Evolutionary conservation across 1,140 invertebrate species (phyloP).

Genomic region (Drosophila albomicans): DNA sequence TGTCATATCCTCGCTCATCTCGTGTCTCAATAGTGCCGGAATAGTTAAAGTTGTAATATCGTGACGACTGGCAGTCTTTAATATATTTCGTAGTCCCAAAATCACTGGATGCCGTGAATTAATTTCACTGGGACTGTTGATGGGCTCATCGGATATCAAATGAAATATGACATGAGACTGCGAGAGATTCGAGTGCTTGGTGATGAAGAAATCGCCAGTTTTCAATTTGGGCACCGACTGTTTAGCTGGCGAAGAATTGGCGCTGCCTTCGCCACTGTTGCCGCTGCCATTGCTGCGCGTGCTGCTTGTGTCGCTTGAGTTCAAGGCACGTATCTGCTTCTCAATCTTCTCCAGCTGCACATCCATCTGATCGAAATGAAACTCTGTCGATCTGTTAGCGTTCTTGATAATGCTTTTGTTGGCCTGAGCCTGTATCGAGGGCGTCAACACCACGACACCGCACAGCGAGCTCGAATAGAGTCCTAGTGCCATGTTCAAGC

Average conservation of each 20-base stretch:
- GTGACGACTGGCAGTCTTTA: conserved; percentile 96
- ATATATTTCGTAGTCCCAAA: conserved; percentile 96
- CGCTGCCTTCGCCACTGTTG: conserved; percentile 53
- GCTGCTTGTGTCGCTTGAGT: conserved; percentile 57
- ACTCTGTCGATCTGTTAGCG: conserved; percentile 83
- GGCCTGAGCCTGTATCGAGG: conserved; percentile 86
- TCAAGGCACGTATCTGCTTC: conserved; percentile 85
- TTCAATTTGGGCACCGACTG: conserved; percentile 87
- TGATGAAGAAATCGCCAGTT: conserved; percentile 97
- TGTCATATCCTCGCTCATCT: conserved; percentile 99
- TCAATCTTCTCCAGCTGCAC: conserved; percentile 92
- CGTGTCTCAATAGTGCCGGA: conserved; percentile 95
- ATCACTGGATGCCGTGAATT: conserved; percentile 98
- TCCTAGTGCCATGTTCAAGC: conserved; percentile 95
- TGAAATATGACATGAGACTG: conserved; percentile 98
- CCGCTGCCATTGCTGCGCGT: conserved; percentile 55
- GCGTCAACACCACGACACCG: conserved; percentile 94
- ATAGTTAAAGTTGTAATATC: conserved; percentile 97
- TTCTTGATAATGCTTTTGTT: conserved; percentile 82
- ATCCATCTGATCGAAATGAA: conserved; percentile 86
- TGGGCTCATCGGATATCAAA: conserved; percentile 93
- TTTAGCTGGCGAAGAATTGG: conserved; percentile 64
- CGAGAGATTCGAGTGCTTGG: conserved; percentile 97
- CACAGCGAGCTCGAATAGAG: conserved; percentile 96
- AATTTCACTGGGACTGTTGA: conserved; percentile 91